Conservation (phyloP, 2,113 vertebrate genomes). For the Dromaius novaehollandiae region DNA sequence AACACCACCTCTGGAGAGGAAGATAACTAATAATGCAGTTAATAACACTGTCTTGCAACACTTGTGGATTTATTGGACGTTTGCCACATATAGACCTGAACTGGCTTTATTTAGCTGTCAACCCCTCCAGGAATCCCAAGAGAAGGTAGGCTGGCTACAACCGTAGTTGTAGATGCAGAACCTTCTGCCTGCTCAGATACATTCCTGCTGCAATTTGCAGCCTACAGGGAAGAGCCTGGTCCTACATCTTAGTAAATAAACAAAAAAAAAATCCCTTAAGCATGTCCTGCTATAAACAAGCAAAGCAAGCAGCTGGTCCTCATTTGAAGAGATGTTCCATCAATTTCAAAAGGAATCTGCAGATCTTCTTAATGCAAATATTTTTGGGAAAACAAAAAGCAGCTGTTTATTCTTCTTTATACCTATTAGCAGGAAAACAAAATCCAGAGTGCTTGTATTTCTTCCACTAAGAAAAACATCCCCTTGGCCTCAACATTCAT, state of each 20-base stretch:
- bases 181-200: not conserved
- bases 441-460: constrained; percentile 25
- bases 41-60: fast-evolving
- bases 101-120: not conserved
- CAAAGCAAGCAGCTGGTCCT: constrained; percentile 70
- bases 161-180: fast-evolving
- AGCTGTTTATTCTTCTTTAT: constrained; percentile 72
- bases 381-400: constrained; percentile 60
- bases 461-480: constrained; percentile 48
- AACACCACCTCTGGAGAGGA: not conserved
- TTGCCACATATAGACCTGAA: not conserved
- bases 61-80: not conserved
- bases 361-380: constrained; percentile 67
- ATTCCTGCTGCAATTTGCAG: not conserved
- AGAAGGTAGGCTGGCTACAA: not conserved
- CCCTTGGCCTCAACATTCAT: constrained; percentile 12
- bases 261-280: not conserved
- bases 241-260: constrained; percentile 4
- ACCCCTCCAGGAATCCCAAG: fast-evolving
- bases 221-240: not conserved
- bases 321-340: constrained; percentile 59
- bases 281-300: constrained; percentile 55
- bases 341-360: constrained; percentile 35
- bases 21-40: not conserved
- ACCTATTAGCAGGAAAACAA: constrained; percentile 63